phyloP scores from a whole-genome alignment of 1,140 invertebrate species.

The Batillaria attramentaria region DNA sequence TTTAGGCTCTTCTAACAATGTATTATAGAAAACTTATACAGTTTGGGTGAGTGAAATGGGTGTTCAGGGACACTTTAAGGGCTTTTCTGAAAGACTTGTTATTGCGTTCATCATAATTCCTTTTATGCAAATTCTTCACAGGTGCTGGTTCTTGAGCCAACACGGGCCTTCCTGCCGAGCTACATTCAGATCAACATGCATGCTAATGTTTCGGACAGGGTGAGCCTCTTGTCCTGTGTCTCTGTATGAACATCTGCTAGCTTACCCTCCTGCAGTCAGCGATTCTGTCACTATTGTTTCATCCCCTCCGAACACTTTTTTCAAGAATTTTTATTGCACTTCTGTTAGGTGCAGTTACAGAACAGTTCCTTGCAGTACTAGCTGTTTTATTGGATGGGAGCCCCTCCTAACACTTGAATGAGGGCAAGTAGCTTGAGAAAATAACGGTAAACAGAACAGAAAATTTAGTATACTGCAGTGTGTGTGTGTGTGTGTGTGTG shows the following conservation, averaged over 20 bases:
- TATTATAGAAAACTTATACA: background rate
- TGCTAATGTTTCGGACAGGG: slow-evolving; percentile 77
- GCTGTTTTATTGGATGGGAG: background rate
- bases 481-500: background rate
- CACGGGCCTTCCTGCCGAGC: slow-evolving; percentile 93
- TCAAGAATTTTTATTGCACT: background rate
- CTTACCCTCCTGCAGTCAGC: background rate
- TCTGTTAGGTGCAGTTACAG: no score
- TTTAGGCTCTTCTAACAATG: no score
- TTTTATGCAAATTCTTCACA: slow-evolving; percentile 56
- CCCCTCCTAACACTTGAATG: background rate
- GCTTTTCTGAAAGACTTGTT: background rate
- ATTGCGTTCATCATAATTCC: background rate
- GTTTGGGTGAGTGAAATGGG: background rate
- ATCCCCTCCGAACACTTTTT: background rate
- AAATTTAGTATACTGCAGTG: background rate
- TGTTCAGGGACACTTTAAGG: background rate
- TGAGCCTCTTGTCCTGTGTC: slow-evolving; percentile 16
- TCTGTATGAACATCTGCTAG: background rate
- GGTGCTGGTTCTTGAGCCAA: slow-evolving; percentile 91
- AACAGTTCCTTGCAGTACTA: background rate
- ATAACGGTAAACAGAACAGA: no score
- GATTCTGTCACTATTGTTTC: background rate
- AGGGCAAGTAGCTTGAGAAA: no score
- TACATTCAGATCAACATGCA: slow-evolving; percentile 95